These are phyloP conservation scores for Bubo blakistoni DNA, from an alignment of 2,113 vertebrate species.

Conservation along the genomic window DNA sequence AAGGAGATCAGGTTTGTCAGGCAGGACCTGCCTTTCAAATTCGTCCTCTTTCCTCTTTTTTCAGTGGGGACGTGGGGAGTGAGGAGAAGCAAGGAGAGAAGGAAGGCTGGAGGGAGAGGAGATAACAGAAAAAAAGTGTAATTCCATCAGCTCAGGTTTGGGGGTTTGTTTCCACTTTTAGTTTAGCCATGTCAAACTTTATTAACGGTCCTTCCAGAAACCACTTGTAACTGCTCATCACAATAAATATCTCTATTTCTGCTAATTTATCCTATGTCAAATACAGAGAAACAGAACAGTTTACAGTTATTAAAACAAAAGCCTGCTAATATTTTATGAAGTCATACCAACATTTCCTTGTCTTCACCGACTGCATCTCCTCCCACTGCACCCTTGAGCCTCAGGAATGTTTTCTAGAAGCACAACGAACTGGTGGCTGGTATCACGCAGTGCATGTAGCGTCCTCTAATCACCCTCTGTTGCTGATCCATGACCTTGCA, in stretches of 20 bases:
- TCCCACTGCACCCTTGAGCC: not conserved
- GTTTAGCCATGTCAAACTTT: not conserved
- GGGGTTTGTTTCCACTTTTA: not conserved
- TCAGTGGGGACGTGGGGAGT: not conserved
- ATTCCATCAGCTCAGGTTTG: not conserved
- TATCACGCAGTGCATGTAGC: rapidly evolving
- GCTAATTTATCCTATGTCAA: not conserved
- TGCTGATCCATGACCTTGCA: not conserved
- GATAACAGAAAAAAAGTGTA: not conserved
- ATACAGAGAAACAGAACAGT: not conserved
- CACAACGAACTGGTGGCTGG: not conserved
- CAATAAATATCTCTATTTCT: not conserved
- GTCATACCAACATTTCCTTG: not conserved
- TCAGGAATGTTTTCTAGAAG: not conserved
- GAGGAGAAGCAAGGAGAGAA: not conserved
- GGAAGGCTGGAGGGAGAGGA: not conserved
- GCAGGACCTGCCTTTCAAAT: no score
- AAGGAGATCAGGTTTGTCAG: no score
- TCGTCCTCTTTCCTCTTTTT: not conserved
- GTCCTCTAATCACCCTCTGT: not conserved
- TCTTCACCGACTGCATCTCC: not conserved
- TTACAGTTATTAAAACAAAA: not conserved
- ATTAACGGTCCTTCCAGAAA: not conserved
- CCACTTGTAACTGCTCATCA: not conserved
- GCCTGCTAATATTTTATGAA: not conserved